Base-by-base conservation (phyloP, 1,140 invertebrate genomes). In the Polypedilum pembai region DNA sequence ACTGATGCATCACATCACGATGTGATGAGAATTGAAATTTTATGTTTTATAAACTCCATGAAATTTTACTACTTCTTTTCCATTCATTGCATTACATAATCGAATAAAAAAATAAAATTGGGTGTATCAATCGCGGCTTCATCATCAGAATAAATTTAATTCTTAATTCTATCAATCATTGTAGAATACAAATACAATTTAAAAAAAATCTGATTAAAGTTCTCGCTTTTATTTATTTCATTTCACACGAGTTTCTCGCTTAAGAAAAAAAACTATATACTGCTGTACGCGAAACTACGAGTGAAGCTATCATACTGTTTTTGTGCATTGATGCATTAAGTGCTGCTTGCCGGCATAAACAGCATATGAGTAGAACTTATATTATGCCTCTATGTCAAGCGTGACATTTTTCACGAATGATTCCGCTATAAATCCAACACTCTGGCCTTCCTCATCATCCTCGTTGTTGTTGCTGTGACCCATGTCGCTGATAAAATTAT, bases 291-390 rank as follows among this genome's bases (percentile, higher is more conserved):
- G 45, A 56, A n/a, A n/a, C n/a, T 15, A 15, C 8, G n/a, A 56
- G n/a, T 56, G 10, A 56, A 56, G n/a, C 15, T n/a, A 56, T n/a
- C 20, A 69, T 69, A 69, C 65, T 69, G 65, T 69, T 69, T 69
- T 69, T 69, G 65, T 69, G 65, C 65, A 69, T 69, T 69, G 65
- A 69, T 69, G 65, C 65, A 69, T 69, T 69, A 20, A n/a, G 65
- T 7, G 65, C 17, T 69, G 45, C n/a, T 56, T 56, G 45, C 45
- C 45, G 45, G 45, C 45, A 56, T 56, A 56, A n/a, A 56, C 45
- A 56, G 41, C 45, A 56, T 8, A 33, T 33, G 12, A 56, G n/a
- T n/a, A 56, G 45, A 12, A 56, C 10, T 56, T 56, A 10, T 18
- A 69, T 69, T 69, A 69, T 18, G 5, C 17, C 20, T 20, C 65